Base-by-base conservation (phyloP, 2,113 vertebrate genomes). In the Pelobates fuscus region DNA sequence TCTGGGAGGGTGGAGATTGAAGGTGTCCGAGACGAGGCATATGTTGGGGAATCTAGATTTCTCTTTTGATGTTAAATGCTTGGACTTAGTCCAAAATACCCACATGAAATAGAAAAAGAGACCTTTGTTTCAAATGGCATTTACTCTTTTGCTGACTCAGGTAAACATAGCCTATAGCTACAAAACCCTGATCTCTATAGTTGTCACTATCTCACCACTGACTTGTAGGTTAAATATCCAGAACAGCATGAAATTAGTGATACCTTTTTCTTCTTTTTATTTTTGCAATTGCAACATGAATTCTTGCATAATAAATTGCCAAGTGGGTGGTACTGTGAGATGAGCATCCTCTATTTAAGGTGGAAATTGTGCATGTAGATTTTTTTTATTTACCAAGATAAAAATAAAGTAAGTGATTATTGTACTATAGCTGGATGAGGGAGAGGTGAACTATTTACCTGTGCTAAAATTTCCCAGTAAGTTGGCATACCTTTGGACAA, bases 31-130 rank as follows among this genome's bases (percentile, higher is more conserved):
- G 61, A 52, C 5, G 37, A n/a, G n/a, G n/a, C n/a, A 44, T 25
- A 29, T 17, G 18, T 14, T 12, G 5, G 25, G 26, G 37, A 21
- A 29, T 14, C 14, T 17, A 11, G 24, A 61, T 7, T 24, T 20
- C 27, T 15, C 57, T n/a, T 71, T 46, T 61, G 57, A 61, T 71
- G 57, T 61, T 6, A 61, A 17, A 68, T 32, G 10, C 17, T 44
- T 30, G 49, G 20, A 27, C 25, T 7, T 18, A 71, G 58, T 30
- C 37, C 55, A 49, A 44, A 61, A 49, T 26, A 71, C 32, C 67
- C 67, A 59, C 54, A 59, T 70, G 23, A 8, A 23, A 23, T n/a
- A 8, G 55, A 24, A 10, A 25, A 37, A 18, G 37, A 27, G 5
- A 37, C 32, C 32, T 30, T 54, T 25, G 41, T 25, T 46, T 26